Conservation (phyloP, 2,888 invertebrate genomes). For the Rugalucina vietnamica region DNA sequence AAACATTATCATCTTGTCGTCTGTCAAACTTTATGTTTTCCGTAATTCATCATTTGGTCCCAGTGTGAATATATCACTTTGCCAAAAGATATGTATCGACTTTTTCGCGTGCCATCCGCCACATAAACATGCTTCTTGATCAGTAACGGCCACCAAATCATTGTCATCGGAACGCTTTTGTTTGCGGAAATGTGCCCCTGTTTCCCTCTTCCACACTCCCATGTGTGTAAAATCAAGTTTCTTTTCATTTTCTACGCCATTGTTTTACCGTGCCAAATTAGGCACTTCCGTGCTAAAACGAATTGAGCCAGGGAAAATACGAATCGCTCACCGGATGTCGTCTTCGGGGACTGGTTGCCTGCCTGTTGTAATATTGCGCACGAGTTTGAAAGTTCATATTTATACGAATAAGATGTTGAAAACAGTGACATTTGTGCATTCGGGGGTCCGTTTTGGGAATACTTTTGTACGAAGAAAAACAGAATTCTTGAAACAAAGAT, state of each 20-base stretch:
- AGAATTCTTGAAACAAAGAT: slow-evolving; percentile 45
- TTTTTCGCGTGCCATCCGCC: slow-evolving; percentile 30
- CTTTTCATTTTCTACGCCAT: slow-evolving; percentile 66
- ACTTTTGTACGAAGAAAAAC: slow-evolving; percentile 31
- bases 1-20: slow-evolving; percentile 33
- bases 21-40: slow-evolving; percentile 43
- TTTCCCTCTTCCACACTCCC: slow-evolving; percentile 56
- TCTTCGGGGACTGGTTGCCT: slow-evolving; percentile 54
- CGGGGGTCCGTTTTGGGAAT: slow-evolving; percentile 31
- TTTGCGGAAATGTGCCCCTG: slow-evolving; percentile 50
- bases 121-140: slow-evolving; percentile 52
- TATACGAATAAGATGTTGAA: slow-evolving; percentile 57
- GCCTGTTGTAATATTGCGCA: slow-evolving; percentile 61
- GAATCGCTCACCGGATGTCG: slow-evolving; percentile 46
- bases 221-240: slow-evolving; percentile 70
- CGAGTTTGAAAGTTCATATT: slow-evolving; percentile 48
- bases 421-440: slow-evolving; percentile 51
- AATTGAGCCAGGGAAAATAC: slow-evolving; percentile 51
- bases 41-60: slow-evolving; percentile 42
- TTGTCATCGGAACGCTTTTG: slow-evolving; percentile 60
- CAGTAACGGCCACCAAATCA: slow-evolving; percentile 59
- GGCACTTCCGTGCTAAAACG: slow-evolving; percentile 57
- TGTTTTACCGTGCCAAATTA: slow-evolving; percentile 58
- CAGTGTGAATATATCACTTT: slow-evolving; percentile 27
- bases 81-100: slow-evolving; percentile 30